Evolutionary conservation across 2,797 vertebrate species (phyloP).

Genomic region (Mormyrus proboscirostris): DNA sequence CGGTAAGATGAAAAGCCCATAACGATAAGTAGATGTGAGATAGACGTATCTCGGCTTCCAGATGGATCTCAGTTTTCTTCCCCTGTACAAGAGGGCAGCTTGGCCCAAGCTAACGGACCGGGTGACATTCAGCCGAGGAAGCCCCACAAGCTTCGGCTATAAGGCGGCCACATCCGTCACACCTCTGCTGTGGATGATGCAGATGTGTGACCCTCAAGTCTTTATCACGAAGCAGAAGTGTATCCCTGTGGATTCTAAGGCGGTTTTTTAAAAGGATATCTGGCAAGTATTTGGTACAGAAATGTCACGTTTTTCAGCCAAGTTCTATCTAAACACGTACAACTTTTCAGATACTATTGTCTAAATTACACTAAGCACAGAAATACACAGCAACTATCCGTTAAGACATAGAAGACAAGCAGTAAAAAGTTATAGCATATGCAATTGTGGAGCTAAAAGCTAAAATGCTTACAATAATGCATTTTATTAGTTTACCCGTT

Average conservation of each 20-base stretch:
- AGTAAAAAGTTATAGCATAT: background rate
- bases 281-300: background rate
- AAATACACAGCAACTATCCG: background rate
- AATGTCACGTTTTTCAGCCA: background rate
- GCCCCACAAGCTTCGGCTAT: background rate
- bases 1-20: background rate
- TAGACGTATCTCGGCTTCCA: background rate
- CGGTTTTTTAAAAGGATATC: background rate
- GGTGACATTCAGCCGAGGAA: background rate
- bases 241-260: background rate
- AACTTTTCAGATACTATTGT: background rate
- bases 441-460: background rate
- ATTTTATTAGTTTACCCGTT: background rate
- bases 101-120: background rate
- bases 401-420: background rate
- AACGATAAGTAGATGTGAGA: conserved; percentile 2
- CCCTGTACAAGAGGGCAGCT: background rate
- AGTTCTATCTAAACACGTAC: background rate
- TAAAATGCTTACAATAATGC: background rate
- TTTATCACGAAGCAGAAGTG: background rate
- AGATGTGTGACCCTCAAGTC: background rate
- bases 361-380: background rate
- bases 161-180: background rate
- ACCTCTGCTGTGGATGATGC: background rate
- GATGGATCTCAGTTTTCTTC: background rate